These are phyloP conservation scores for Dryas iulia DNA, from an alignment of 1,140 invertebrate genomes.

Conservation along the genomic window DNA sequence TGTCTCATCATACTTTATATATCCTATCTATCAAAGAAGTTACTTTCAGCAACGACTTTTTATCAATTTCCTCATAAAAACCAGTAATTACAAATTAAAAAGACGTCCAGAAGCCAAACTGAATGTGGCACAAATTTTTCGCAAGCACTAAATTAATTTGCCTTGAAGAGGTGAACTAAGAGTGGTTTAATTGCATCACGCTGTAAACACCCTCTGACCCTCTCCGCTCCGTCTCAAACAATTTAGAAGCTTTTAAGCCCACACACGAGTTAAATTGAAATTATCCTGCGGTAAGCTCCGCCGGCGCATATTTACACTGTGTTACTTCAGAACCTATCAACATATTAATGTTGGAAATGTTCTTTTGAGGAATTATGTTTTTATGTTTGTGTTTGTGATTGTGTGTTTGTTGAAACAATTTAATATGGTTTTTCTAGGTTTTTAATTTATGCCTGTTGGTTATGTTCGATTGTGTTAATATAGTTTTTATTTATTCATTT, in stretches of 20 bases:
- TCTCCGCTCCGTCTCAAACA: constrained; percentile 1
- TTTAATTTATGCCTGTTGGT: no score
- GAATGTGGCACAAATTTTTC: background rate
- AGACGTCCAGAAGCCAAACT: background rate
- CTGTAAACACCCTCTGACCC: constrained; percentile 8
- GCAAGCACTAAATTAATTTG: background rate
- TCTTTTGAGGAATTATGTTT: background rate
- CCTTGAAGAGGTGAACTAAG: constrained; percentile 5
- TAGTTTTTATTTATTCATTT: no score
- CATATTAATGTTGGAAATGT: constrained; percentile 2
- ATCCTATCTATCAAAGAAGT: no score
- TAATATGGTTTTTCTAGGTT: no score
- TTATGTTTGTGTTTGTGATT: no score
- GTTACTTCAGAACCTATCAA: background rate
- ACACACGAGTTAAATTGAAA: constrained; percentile 10
- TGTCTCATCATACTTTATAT: no score
- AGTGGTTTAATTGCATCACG: constrained; percentile 7
- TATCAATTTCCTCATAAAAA: background rate
- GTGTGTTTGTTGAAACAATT: no score
- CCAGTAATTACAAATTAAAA: background rate
- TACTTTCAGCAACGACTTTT: no score
- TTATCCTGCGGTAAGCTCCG: constrained; percentile 4
- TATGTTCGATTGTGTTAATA: no score
- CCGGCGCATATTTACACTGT: background rate
- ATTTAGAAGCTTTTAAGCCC: constrained; percentile 8